Base-by-base conservation (phyloP, 1,140 invertebrate genomes). In the Coptotermes formosanus region DNA sequence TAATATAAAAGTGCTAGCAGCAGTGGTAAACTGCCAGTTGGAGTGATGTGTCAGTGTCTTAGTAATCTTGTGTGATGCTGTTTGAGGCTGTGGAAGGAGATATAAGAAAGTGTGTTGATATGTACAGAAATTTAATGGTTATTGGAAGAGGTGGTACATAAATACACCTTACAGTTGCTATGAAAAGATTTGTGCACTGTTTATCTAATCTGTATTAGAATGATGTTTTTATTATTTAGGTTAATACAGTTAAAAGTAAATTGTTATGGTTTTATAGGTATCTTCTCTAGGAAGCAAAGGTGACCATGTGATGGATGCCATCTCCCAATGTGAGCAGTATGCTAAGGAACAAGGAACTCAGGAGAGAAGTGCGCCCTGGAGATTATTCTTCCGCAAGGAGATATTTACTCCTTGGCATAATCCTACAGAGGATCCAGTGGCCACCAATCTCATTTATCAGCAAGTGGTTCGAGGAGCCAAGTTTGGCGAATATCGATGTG, bases 281-380 rank as follows among this genome's bases (percentile, higher is more conserved):
- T 94, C 94, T 19, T 95, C 94, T 3, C 89, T 95, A 48, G 95
- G 95, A 48, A 93, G 93, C 90, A 94, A 94, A 25, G 93, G 93
- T 82, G 97, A 98, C 90, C 97, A 98, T 90, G 95, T 99, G 0
- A 96, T 98, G 94, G 98, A 99, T 92, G 98, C 97, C 2, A 97
- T 99, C 88, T 97, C 96, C 1, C 97, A 98, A 91, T 98, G 97
- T 91, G 98, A 99, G 91, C 98, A 99, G 90, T 98, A 97, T 91
- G 96, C 97, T 25, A 97, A 96, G 91, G 97, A 98, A 91, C 95
- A 97, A 90, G 97, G 97, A 3, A 94, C 94, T 19, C 94, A 95
- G 85, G 94, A 95, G 89, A 91, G 93, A 88, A 93, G 92, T 89
- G 96, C 96, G 7, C 95, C 95, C 0, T 97, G 95, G 96, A 93